Base-by-base conservation (phyloP, 2,888 invertebrate genomes). In the Phyllotreta cruciferae region DNA sequence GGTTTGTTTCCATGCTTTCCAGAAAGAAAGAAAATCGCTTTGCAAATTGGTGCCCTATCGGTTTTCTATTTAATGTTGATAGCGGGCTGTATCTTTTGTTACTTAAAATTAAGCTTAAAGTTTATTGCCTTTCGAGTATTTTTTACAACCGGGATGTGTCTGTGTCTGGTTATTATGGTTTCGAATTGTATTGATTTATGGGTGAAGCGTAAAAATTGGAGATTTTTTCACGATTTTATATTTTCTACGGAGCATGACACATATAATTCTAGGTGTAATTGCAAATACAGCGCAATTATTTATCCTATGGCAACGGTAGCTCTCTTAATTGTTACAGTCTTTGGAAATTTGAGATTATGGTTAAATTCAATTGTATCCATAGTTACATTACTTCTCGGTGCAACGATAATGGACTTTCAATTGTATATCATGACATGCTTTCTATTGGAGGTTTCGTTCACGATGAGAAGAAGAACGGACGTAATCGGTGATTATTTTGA, bases 391-490 rank as follows among this genome's bases (percentile, higher is more conserved):
- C 3, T 14, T 24, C 34, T 14, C 11, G 14, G 3, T 14, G 9
- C 24, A 34, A 9, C 11, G 7, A 3, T 14, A 13, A 14, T 14
- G 34, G 47, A 14, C 3, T 1, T 47, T 2, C 47, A 47, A 47
- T 10, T 47, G 8, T 13, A 24, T 24, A 34, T 10, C 34, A 6
- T 47, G 8, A 3, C 24, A 1, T 14, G 47, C 7, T 47, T 47
- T 47, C n/a, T 47, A 47, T 7, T 47, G 5, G 47, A 14, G 34
- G 34, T 47, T 14, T 47, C 47, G 47, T 47, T 47, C 9, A 47
- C 11, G 14, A 6, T 44, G 14, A 44, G 9, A 44, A 44, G 6
- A 7, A 44, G 44, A 14, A 11, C 6, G 2, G 44, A 44, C 8
- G 7, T 44, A 44, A 7, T 44, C 14, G 3, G 44, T 4, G 14